Evolutionary conservation across 1,140 invertebrate species (phyloP), one percentile per base, ranked within the genome.

Genomic region (Pseudomyrmex cubaensis): DNA sequence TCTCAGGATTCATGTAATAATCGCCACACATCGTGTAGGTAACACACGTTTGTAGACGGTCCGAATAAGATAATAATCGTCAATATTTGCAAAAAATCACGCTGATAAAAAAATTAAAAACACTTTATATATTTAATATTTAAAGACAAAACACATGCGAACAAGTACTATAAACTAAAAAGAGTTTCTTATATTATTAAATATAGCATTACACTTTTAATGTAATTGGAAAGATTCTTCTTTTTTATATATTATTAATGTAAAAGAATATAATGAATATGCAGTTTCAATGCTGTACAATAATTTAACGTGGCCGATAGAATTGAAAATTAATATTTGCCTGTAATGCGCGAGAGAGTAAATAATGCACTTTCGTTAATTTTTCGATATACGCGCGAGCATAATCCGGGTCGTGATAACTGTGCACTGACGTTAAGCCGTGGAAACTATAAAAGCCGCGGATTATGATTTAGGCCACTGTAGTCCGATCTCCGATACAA

Each of bases 401-500:
- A 70, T 80, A 80, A 80, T 80, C 76, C 76, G 20, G n/a, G 20
- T 54, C 44, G 76, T 70, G 76, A 72, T 80, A 59, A 70, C 76
- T 80, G 66, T 59, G 72, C 54, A 72, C 76, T 66, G 54, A 70
- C 63, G 70, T 56, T 74, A 76, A 69, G 70, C 84, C 59, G 77
- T 83, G 76, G 64, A 70, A 70, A 85, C 73, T 86, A 76, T 86
- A 83, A 86, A 87, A 87, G 54, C 84, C 85, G 25, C 25, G 78
- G 86, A 83, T 87, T 87, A 87, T 83, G 86, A 87, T 77, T 74
- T 66, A 67, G 72, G 66, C 59, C 64, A 76, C 61, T 86, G 85
- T 82, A 67, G 66, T 82, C 72, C 82, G 75, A 86, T 86, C 72
- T 83, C 78, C 80, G 85, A 87, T 87, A 87, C 70, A 87, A 87